phyloP scores from a whole-genome alignment of 2,797 vertebrate genomes.

The Gorsachius magnificus region DNA sequence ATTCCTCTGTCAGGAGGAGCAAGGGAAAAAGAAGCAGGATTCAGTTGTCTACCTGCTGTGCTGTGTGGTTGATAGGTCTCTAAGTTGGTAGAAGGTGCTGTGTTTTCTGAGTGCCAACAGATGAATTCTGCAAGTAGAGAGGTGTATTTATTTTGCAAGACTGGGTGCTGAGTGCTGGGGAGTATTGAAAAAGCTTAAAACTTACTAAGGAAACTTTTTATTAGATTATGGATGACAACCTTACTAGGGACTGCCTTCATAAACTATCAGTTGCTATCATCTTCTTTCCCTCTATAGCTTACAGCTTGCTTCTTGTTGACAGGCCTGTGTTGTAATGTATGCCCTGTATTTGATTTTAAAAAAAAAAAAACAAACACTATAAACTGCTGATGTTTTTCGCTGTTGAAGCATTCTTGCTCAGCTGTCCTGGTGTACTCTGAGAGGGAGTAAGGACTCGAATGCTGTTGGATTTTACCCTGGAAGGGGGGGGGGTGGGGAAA shows the following conservation, averaged over 20 bases:
- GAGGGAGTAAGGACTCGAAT: neutral
- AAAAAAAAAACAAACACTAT: neutral
- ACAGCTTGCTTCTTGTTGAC: neutral
- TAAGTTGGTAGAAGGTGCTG: neutral
- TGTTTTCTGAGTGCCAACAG: neutral
- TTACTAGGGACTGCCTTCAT: neutral
- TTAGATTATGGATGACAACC: neutral
- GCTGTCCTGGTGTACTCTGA: neutral
- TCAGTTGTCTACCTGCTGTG: neutral
- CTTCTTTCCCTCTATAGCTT: neutral
- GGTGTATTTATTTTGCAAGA: neutral
- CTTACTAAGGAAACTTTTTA: neutral
- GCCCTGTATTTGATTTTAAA: neutral
- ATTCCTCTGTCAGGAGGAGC: neutral
- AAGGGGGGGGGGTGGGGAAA: too few species aligned
- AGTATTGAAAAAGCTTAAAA: neutral
- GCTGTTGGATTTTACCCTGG: neutral
- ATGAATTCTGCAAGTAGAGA: neutral
- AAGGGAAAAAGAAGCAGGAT: neutral
- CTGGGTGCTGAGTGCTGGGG: accelerated
- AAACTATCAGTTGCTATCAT: neutral
- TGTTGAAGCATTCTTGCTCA: neutral
- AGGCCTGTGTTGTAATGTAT: neutral
- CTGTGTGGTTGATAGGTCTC: neutral
- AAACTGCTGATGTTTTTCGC: neutral